Evolutionary conservation across 1,140 invertebrate genomes (phyloP).

Genomic region (Tetramorium alpestre): DNA sequence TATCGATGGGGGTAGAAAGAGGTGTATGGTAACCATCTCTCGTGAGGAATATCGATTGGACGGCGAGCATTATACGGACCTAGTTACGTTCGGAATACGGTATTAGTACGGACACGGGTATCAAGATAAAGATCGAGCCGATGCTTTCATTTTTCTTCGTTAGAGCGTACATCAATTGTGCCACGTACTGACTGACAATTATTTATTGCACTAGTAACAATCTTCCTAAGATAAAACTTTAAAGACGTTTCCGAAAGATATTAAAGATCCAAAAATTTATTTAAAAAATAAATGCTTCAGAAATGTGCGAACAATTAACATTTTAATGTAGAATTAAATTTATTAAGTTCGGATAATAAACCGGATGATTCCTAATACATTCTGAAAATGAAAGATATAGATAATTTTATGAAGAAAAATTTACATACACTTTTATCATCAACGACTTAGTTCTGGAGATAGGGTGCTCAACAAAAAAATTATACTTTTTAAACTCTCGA

Average conservation of each 20-base stretch:
- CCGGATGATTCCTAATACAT: no score
- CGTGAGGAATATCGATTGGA: conserved; percentile 46
- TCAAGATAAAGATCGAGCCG: background rate
- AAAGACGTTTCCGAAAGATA: background rate
- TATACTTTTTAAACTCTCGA: no score
- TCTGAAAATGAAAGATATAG: no score
- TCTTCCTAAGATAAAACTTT: background rate
- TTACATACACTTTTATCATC: no score
- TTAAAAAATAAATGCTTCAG: background rate
- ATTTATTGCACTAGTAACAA: conserved; percentile 10
- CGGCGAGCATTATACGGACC: conserved; percentile 44
- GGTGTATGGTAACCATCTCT: conserved; percentile 43
- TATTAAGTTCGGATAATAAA: no score
- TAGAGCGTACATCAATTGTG: background rate
- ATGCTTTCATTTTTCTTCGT: conserved; percentile 41
- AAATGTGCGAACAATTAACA: background rate
- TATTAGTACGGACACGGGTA: background rate
- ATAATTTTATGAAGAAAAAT: no score
- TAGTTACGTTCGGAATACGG: conserved; percentile 42
- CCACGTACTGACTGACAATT: background rate
- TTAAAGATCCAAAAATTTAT: background rate
- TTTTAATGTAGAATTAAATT: background rate
- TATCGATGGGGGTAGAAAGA: conserved; percentile 30
- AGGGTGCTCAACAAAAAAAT: no score
- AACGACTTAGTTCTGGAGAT: no score